Base-by-base conservation (phyloP, 2,797 vertebrate genomes). In the Naso thynnoides region DNA sequence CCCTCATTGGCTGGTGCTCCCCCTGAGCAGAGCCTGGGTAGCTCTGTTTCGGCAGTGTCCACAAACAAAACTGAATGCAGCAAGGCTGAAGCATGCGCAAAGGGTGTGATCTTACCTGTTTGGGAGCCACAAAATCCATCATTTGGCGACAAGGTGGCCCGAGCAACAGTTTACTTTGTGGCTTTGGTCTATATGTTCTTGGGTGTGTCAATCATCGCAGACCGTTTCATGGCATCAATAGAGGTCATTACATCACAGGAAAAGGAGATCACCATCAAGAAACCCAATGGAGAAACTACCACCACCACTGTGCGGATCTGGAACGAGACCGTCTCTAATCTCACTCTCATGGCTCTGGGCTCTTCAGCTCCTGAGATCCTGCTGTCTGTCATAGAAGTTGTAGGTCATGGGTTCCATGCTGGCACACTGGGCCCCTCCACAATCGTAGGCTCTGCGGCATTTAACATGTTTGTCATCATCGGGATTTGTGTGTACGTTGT, bases 401-500 rank as follows among this genome's bases (percentile, higher is more conserved):
- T 97, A 0, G 98, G 98, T 70, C 98, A 99, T 15, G 94, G 94
- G 73, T 99, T 99, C 86, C 26, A 94, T 0, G 96, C 98, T 0
- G 98, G 98, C 29, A 92, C 97, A 42, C 88, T 99, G 6, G 98
- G 98, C 19, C 98, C 98, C 0, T 95, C 97, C 88, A 99, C 98
- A 42, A 99, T 99, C 0, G 98, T 99, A 58, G 98, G 98, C 54
- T 99, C 98, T 0, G 98, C 98, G 0, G 98, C 98, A 0, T 99
- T 99, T 91, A 99, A 99, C 88, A 99, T 99, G 98, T 99, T 99
- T 42, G 97, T 99, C 90, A 99, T 99, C 87, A 99, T 99, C 1
- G 98, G 97, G 0, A 42, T 99, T 26, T 99, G 98, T 8, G 98
- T 99, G 33, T 97, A 98, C 0, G 98, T 99, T 1, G 98, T 99